Base-by-base conservation (phyloP, 1,140 invertebrate genomes). In the Pogonomyrmex barbatus region DNA sequence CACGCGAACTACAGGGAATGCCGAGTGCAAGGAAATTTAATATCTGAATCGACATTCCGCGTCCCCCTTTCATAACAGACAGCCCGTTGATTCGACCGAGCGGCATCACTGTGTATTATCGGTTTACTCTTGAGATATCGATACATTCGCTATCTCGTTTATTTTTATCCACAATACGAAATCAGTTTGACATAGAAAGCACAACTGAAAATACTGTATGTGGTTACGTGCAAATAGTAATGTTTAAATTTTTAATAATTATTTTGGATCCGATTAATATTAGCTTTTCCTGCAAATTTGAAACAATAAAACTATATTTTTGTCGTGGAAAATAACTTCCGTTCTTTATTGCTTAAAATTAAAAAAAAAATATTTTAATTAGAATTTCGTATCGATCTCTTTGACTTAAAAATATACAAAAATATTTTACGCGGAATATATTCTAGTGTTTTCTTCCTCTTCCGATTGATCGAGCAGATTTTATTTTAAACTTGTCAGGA, bases 11-110 rank as follows among this genome's bases (percentile, higher is more conserved):
- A n/a, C 54, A 54, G 54, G 36, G 47, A 30, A 36, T 70, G 62
- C 56, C 60, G 65, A 10, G 47, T 14, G 52, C 68, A 79, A 87
- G 88, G 71, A 89, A 89, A 90, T 91, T 90, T 90, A 91, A 91
- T 91, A 91, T 91, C 87, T 81, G 89, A 82, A 90, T 90, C 70
- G 85, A 90, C 89, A 71, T 76, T 76, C 30, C 62, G 45, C 50
- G 50, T n/a, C 36, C 2, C 54, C 39, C 17, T 36, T 63, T 84
- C 42, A 9, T 63, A 54, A 54, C 81, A 58, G 56, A 42, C 68
- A 58, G 62, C n/a, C 2, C 52, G 24, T 58, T 30, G 52, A 58
- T 73, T 65, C 52, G 54, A 63, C 33, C 36, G 58, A 39, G 36
- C 42, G 47, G 42, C 52, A 79, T 39, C 56, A 5, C n/a, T 24